A percentile compares a stretch with the other conserved stretches of the same genome.
Evolutionary conservation across 2,797 vertebrate genomes (phyloP).

Genomic region (Xenentodon cancila): DNA sequence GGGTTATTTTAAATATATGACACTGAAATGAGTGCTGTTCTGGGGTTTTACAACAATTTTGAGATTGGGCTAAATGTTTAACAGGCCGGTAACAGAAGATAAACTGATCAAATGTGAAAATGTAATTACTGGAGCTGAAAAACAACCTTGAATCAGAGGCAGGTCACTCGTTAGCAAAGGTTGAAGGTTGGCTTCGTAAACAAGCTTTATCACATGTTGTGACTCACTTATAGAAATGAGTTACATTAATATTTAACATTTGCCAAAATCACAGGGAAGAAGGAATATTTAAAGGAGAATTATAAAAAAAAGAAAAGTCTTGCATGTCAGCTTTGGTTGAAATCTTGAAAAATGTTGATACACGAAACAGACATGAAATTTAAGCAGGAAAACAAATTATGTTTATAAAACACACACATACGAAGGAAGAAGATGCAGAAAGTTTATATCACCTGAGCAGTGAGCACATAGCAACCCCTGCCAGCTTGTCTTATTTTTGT

Average conservation of each 20-base stretch:
- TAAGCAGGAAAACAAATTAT: not conserved
- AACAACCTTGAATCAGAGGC: conserved; percentile 5
- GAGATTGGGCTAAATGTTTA: not conserved
- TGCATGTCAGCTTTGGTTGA: not conserved
- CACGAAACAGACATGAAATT: not conserved
- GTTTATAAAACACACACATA: not conserved
- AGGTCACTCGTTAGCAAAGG: not conserved
- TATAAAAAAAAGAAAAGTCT: not conserved
- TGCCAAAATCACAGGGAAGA: not conserved
- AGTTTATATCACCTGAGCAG: conserved; percentile 24
- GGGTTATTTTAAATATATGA: not conserved
- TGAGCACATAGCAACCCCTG: conserved; percentile 6
- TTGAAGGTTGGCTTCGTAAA: not conserved
- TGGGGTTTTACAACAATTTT: not conserved
- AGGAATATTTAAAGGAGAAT: not conserved
- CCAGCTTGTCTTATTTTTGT: not conserved
- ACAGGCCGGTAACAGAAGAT: not conserved
- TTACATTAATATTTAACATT: not conserved
- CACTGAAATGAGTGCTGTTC: not conserved
- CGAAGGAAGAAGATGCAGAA: conserved; percentile 13
- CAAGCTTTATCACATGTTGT: not conserved
- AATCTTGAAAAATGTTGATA: too few species aligned
- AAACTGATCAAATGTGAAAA: not conserved
- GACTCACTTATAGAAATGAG: not conserved
- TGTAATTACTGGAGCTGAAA: not conserved